These are phyloP conservation scores for Hipposideros larvatus DNA, from an alignment of 2,797 vertebrate species.

Conservation along the genomic window DNA sequence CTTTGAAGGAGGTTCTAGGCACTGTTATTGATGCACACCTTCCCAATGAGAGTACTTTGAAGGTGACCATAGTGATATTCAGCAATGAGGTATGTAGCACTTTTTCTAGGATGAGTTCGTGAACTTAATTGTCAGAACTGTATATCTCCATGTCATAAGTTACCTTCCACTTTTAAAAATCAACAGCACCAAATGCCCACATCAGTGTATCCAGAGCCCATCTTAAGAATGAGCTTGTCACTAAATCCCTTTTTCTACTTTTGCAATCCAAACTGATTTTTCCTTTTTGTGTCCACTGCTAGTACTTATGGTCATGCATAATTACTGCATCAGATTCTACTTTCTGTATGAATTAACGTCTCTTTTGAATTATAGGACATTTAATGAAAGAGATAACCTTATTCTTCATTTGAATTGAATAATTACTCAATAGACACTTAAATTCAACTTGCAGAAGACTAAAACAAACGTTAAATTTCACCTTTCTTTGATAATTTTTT, in stretches of 20 bases:
- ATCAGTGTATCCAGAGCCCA: neutral
- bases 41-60: too few species aligned
- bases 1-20: too few species aligned
- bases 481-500: neutral
- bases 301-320: neutral
- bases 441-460: neutral
- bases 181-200: neutral
- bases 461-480: neutral
- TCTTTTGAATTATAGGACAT: neutral
- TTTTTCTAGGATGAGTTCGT: too few species aligned
- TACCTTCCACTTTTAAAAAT: neutral
- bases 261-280: neutral
- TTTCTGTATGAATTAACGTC: neutral
- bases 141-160: neutral
- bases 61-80: too few species aligned
- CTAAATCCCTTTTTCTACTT: neutral
- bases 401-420: neutral
- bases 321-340: neutral
- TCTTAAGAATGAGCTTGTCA: neutral
- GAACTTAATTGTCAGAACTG: too few species aligned
- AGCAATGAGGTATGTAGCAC: too few species aligned
- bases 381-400: neutral
- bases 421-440: neutral
- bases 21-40: too few species aligned
- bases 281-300: neutral